Percentiles rank a stretch among this genome's conserved stretches.
These are phyloP conservation scores for Pseudomugil gertrudae DNA, from an alignment of 2,797 vertebrate genomes.

Conservation along the genomic window DNA sequence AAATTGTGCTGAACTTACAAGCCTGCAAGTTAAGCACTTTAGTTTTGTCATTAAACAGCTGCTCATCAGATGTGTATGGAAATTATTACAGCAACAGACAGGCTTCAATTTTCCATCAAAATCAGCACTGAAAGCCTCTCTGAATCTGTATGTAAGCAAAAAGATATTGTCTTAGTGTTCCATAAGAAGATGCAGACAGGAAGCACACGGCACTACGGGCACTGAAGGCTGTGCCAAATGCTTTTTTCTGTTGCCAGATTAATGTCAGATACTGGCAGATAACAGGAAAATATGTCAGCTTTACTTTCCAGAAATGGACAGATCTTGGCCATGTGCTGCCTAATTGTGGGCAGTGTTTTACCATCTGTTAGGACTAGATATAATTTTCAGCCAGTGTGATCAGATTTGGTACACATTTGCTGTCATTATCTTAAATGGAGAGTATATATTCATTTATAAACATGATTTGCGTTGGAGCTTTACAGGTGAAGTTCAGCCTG, in stretches of 20 bases:
- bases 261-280: slow-evolving; percentile 84
- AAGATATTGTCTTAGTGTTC: slow-evolving; percentile 41
- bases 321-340: slow-evolving; percentile 83
- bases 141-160: slow-evolving; percentile 22
- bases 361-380: slow-evolving; percentile 84
- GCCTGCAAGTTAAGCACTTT: slow-evolving; percentile 19
- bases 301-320: slow-evolving; percentile 83
- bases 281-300: slow-evolving; percentile 83
- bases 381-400: slow-evolving; percentile 78
- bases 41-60: slow-evolving; percentile 29
- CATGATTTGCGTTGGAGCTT: slow-evolving; percentile 22
- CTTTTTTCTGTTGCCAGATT: slow-evolving; percentile 77
- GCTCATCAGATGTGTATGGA: slow-evolving; percentile 42
- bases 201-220: slow-evolving; percentile 63
- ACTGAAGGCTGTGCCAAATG: slow-evolving; percentile 70
- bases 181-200: slow-evolving; percentile 66
- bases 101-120: slow-evolving; percentile 38
- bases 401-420: slow-evolving; percentile 74
- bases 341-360: slow-evolving; percentile 83
- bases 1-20: slow-evolving; percentile 20
- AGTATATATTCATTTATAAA: slow-evolving; percentile 63
- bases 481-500: slow-evolving; percentile 21
- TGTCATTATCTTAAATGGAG: slow-evolving; percentile 68
- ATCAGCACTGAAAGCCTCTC: slow-evolving; percentile 8
- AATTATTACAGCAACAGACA: slow-evolving; percentile 51